phyloP scores from a whole-genome alignment of 2,888 invertebrate species.

The Tromatobia lineatoria region DNA sequence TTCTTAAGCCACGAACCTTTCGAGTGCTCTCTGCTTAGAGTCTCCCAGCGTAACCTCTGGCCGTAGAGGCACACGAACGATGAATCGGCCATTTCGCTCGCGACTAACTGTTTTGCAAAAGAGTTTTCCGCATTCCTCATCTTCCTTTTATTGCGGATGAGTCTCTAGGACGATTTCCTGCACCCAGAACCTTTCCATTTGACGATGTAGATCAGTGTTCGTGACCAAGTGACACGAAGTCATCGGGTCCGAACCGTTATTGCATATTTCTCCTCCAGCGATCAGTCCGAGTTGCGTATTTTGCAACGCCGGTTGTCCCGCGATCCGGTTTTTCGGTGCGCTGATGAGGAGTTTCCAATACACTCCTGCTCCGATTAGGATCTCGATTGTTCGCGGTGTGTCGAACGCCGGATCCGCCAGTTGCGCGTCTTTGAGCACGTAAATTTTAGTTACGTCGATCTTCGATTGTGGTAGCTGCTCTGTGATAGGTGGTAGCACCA shows the following conservation, averaged over 20 bases:
- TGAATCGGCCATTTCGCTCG: not conserved
- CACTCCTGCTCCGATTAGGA: constrained; percentile 47
- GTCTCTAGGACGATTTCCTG: not conserved
- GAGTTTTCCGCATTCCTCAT: not conserved
- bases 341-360: constrained; percentile 41
- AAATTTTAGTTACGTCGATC: not conserved
- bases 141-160: not conserved
- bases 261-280: constrained; percentile 41
- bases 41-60: not conserved
- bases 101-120: not conserved
- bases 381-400: constrained; percentile 42
- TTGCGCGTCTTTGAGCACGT: not conserved
- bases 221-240: not conserved
- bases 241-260: not conserved
- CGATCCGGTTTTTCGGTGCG: constrained; percentile 4
- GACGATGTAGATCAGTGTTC: constrained; percentile 2
- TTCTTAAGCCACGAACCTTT: not conserved
- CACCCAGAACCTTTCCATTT: not conserved
- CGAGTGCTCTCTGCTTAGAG: not conserved
- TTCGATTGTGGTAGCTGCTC: not conserved
- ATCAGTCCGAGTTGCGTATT: constrained; percentile 69
- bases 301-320: constrained; percentile 48
- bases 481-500: constrained; percentile 3
- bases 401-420: not conserved
- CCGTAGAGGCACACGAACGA: not conserved